Percentiles rank a stretch among this genome's conserved stretches.
Conservation (phyloP, 2,888 invertebrate species). For the Drosophila ezoana region DNA sequence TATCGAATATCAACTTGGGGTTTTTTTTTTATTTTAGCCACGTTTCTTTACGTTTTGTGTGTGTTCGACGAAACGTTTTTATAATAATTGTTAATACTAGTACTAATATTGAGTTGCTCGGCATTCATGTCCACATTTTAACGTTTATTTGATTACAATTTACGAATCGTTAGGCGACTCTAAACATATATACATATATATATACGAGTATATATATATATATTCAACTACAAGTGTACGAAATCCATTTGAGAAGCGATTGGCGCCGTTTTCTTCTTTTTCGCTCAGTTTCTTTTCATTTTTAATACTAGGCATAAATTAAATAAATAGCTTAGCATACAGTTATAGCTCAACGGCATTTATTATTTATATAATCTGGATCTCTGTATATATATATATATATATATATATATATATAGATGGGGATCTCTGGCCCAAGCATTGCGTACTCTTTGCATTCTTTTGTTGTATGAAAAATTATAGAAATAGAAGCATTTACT, state of each 20-base stretch:
- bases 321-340: slow-evolving; percentile 77
- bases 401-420: slow-evolving; percentile 17
- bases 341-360: slow-evolving; percentile 68
- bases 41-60: slow-evolving; percentile 19
- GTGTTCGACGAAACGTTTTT: slow-evolving; percentile 49
- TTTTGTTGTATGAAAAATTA: slow-evolving; percentile 51
- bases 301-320: slow-evolving; percentile 77
- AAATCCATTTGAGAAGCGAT: slow-evolving; percentile 65
- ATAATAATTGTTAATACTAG: slow-evolving; percentile 71
- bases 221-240: slow-evolving; percentile 67
- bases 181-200: slow-evolving; percentile 34
- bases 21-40: slow-evolving; percentile 20
- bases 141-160: slow-evolving; percentile 67
- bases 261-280: slow-evolving; percentile 33
- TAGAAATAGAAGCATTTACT: slow-evolving; percentile 52
- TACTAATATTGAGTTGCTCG: slow-evolving; percentile 78
- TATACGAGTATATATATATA: slow-evolving; percentile 11
- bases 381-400: slow-evolving; percentile 10
- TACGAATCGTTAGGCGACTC: slow-evolving; percentile 68
- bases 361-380: slow-evolving; percentile 66
- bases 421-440: slow-evolving; percentile 48
- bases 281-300: slow-evolving; percentile 24
- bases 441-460: slow-evolving; percentile 44
- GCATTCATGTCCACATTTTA: slow-evolving; percentile 59
- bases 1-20: slow-evolving; percentile 66